Percentiles rank a stretch among this genome's conserved stretches.
Conservation (phyloP, 2,113 vertebrate genomes). For the Pelodiscus sinensis region DNA sequence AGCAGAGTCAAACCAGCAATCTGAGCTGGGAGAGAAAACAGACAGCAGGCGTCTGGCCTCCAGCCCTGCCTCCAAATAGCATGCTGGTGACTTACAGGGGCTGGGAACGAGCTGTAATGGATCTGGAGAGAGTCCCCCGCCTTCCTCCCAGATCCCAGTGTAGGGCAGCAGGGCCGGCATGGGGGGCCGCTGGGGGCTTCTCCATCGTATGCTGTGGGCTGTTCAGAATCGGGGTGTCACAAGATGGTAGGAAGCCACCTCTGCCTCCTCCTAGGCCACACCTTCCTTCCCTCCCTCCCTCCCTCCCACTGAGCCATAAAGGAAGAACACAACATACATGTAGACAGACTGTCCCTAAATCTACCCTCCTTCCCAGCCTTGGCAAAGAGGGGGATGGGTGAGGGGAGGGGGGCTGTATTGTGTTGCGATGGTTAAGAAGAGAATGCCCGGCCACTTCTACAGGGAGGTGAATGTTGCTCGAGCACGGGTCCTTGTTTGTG, state of each 20-base stretch:
- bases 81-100: neutral
- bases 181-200: neutral
- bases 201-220: neutral
- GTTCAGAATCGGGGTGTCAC: neutral
- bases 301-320: too few species aligned
- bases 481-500: too few species aligned
- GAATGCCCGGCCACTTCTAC: too few species aligned
- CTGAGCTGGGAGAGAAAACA: neutral
- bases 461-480: too few species aligned
- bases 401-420: too few species aligned
- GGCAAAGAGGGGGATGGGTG: too few species aligned
- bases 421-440: too few species aligned
- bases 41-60: rapidly evolving
- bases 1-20: neutral
- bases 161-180: neutral
- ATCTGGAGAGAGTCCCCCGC: neutral
- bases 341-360: too few species aligned
- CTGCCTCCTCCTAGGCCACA: neutral
- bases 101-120: rapidly evolving
- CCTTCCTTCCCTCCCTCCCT: neutral
- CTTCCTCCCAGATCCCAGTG: too few species aligned
- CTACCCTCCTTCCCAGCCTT: too few species aligned
- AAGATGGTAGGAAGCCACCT: neutral
- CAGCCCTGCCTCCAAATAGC: rapidly evolving
- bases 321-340: too few species aligned